A percentile compares a stretch with the other conserved stretches of the same genome.
Evolutionary conservation across 37 sponge, comb jelly and placozoan species (phyloP).

Genomic region (Aphrocallistes beatrix): DNA sequence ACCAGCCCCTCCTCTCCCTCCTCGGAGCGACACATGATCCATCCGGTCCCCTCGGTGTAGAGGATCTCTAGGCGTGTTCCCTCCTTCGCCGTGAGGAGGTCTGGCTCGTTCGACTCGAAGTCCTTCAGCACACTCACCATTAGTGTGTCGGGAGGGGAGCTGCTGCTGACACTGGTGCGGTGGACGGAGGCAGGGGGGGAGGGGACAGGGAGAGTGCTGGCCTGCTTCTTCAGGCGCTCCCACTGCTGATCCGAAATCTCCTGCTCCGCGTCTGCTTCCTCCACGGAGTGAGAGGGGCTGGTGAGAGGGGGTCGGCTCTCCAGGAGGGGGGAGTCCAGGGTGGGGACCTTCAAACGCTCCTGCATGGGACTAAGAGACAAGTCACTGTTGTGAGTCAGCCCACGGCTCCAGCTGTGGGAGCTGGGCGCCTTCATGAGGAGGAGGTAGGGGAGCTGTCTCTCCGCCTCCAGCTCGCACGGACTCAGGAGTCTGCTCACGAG

Average conservation of each 20-base stretch:
- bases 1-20: not conserved
- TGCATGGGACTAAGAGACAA: not conserved
- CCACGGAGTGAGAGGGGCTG: not conserved
- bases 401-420: not conserved
- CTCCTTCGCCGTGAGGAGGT: not conserved
- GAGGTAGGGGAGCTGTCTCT: not conserved
- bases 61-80: not conserved
- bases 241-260: not conserved
- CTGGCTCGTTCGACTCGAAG: not conserved
- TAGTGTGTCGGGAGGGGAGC: not conserved
- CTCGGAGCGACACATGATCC: not conserved
- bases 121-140: constrained; percentile 12
- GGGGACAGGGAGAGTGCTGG: not conserved
- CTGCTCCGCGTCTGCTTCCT: not conserved
- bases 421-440: not conserved
- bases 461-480: not conserved
- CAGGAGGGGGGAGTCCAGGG: not conserved
- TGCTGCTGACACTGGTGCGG: not conserved
- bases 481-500: not conserved
- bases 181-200: not conserved
- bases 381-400: not conserved
- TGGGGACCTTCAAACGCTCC: not conserved
- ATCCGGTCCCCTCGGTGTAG: not conserved
- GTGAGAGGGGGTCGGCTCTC: not conserved
- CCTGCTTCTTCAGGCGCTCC: not conserved